Percentiles rank a stretch among this genome's conserved stretches.
phyloP scores from a whole-genome alignment of 2,113 vertebrate species.

The Tenrec ecaudatus region DNA sequence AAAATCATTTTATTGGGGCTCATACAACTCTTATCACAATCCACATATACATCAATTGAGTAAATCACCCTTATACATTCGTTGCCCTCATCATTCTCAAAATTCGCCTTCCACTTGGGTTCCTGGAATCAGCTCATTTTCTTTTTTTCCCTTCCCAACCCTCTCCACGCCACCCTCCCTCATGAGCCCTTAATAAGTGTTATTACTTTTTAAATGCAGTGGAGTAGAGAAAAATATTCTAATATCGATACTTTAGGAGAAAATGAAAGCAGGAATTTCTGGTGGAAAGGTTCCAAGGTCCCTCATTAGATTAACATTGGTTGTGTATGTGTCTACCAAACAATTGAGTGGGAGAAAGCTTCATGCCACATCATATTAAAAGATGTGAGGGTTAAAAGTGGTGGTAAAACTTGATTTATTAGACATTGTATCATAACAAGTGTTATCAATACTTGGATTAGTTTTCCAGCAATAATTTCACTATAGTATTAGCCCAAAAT shows the following conservation, averaged over 20 bases:
- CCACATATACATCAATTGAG: too few relatives aligned
- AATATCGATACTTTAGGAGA: background rate
- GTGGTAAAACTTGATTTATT: background rate
- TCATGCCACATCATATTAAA: background rate
- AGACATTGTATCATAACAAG: accelerated
- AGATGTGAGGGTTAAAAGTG: background rate
- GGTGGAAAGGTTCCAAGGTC: accelerated
- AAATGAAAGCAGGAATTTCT: background rate
- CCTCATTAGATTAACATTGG: background rate
- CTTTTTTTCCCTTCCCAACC: too few relatives aligned
- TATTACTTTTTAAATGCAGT: slow-evolving; percentile 22
- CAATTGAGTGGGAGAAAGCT: accelerated
- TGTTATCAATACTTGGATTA: too few relatives aligned
- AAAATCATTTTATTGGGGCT: too few relatives aligned
- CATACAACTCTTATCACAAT: too few relatives aligned
- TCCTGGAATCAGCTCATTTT: too few relatives aligned
- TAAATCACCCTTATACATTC: too few relatives aligned
- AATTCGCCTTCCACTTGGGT: too few relatives aligned
- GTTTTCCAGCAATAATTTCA: accelerated
- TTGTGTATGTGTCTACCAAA: accelerated
- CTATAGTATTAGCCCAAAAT: accelerated
- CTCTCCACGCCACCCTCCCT: too few relatives aligned
- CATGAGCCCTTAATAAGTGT: too few relatives aligned
- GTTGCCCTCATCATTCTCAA: too few relatives aligned
- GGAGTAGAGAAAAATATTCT: slow-evolving; percentile 13